Evolutionary conservation across 2,888 invertebrate genomes (phyloP).

Genomic region (Diadegma fenestrale): DNA sequence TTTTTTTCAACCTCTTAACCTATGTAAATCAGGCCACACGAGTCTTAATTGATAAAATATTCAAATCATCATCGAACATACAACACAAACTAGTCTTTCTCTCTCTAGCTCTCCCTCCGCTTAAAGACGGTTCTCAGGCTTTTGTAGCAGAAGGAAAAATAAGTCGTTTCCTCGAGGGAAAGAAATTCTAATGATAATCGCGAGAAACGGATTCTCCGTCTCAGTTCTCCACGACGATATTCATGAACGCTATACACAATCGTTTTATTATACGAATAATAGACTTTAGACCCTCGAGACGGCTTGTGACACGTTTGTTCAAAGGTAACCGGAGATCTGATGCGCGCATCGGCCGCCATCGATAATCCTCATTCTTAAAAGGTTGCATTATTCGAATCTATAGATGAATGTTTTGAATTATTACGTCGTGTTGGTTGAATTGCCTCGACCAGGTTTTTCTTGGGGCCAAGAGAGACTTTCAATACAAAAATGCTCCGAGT

Average conservation of each 20-base stretch:
- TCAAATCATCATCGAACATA: slow-evolving; percentile 75
- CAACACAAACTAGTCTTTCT: background rate
- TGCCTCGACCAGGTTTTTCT: too few species aligned
- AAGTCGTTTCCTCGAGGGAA: slow-evolving; percentile 39
- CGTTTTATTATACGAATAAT: slow-evolving; percentile 53
- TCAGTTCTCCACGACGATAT: slow-evolving; percentile 11
- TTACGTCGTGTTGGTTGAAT: background rate
- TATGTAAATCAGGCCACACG: slow-evolving; percentile 78
- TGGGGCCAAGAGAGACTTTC: too few species aligned
- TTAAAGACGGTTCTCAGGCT: slow-evolving; percentile 26
- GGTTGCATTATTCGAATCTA: background rate
- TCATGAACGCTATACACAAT: slow-evolving; percentile 24
- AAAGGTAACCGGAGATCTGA: slow-evolving; percentile 19
- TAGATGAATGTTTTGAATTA: background rate
- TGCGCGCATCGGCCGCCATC: slow-evolving; percentile 24
- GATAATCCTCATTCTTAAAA: slow-evolving; percentile 10
- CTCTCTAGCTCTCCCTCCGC: background rate
- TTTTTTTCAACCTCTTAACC: slow-evolving; percentile 79
- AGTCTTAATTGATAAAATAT: slow-evolving; percentile 82
- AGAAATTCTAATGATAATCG: slow-evolving; percentile 79
- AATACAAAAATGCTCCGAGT: too few species aligned
- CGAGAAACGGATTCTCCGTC: slow-evolving; percentile 45
- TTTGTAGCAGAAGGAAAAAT: slow-evolving; percentile 29
- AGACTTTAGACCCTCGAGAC: slow-evolving; percentile 8
- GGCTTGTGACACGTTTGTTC: slow-evolving; percentile 41